Conservation (phyloP, 2,797 vertebrate species). For the Cuculus canorus region DNA sequence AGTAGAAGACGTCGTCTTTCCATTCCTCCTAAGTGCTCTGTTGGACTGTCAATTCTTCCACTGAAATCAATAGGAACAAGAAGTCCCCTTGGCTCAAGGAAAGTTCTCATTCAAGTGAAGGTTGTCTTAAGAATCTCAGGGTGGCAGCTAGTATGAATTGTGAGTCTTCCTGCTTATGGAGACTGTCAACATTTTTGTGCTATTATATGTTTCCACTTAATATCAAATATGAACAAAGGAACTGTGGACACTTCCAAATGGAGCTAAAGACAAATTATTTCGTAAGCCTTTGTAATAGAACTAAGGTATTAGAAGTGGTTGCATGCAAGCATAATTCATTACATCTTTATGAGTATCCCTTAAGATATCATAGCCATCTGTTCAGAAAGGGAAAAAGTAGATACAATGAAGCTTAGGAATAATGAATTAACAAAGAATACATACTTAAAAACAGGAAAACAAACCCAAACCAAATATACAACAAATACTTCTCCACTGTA, state of each 20-base stretch:
- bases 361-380: background rate
- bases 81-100: background rate
- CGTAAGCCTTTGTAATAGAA: background rate
- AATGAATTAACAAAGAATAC: background rate
- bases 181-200: background rate
- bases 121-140: background rate
- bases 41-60: background rate
- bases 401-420: background rate
- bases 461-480: background rate
- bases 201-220: background rate
- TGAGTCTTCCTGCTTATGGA: background rate
- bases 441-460: background rate
- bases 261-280: background rate
- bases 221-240: background rate
- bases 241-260: background rate
- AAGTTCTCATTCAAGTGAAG: background rate
- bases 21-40: background rate
- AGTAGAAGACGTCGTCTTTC: background rate
- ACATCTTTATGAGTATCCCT: background rate
- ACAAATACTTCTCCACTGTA: background rate
- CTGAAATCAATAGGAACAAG: background rate
- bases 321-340: background rate
- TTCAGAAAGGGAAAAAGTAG: conserved; percentile 7
- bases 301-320: background rate
- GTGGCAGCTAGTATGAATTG: background rate